phyloP scores from a whole-genome alignment of 1,140 invertebrate genomes.

The Sipha flava region DNA sequence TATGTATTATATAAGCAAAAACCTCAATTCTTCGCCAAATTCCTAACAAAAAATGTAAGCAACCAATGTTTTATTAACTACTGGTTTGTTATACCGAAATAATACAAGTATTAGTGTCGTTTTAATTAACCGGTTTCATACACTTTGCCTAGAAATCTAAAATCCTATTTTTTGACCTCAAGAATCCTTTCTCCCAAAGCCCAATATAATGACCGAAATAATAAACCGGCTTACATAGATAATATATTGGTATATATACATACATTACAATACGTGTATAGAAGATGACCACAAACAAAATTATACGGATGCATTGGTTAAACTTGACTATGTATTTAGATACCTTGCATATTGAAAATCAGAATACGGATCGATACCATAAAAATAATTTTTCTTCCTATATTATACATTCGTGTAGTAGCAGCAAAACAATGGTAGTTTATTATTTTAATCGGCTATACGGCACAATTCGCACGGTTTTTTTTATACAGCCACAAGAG shows the following conservation, averaged over 20 bases:
- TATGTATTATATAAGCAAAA: background rate
- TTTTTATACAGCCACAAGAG: background rate
- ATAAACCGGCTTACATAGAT: background rate
- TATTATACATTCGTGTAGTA: background rate
- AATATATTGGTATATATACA: background rate
- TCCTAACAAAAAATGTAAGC: background rate
- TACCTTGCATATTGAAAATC: background rate
- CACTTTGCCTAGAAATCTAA: background rate
- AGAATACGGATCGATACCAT: background rate
- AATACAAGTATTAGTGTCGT: background rate
- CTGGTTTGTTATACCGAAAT: background rate
- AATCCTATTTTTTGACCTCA: background rate
- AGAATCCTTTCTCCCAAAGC: background rate
- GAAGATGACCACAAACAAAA: background rate
- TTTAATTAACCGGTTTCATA: slow-evolving; percentile 2
- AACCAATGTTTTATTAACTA: background rate
- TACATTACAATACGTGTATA: background rate
- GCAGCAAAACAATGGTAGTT: slow-evolving; percentile 4
- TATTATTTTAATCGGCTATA: slow-evolving; percentile 17
- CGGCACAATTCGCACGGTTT: slow-evolving; percentile 27
- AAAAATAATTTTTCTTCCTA: background rate
- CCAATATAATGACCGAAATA: background rate
- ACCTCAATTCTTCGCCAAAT: background rate
- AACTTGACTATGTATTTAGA: background rate
- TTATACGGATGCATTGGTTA: background rate